Evolutionary conservation across 2,113 vertebrate genomes (phyloP).

Genomic region (Datnioides undecimradiatus): DNA sequence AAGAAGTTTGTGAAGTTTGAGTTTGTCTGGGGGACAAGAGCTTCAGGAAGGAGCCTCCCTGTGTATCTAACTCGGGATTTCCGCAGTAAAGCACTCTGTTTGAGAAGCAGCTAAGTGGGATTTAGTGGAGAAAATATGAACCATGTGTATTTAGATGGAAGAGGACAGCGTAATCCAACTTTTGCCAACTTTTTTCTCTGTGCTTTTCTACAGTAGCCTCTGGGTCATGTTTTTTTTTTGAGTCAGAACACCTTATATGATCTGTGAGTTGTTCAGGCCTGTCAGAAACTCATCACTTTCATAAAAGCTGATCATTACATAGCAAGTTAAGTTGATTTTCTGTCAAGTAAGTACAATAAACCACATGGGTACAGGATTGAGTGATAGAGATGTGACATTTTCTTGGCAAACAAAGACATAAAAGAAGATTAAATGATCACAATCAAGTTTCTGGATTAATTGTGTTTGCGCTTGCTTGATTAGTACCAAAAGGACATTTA

Average conservation of each 20-base stretch:
- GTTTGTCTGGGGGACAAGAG: constrained; percentile 32
- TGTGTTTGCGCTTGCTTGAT: too few relatives aligned
- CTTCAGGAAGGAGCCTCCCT: constrained; percentile 39
- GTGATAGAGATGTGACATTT: neutral
- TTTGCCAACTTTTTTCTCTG: neutral
- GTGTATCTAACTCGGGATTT: constrained; percentile 56
- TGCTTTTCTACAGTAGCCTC: neutral
- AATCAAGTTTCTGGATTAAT: neutral
- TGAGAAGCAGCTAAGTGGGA: constrained; percentile 31
- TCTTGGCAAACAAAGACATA: neutral
- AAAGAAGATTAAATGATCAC: neutral
- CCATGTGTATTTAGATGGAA: constrained; percentile 36
- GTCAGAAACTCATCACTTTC: neutral
- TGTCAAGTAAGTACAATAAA: neutral
- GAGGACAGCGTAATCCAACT: neutral
- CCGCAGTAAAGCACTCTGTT: constrained; percentile 31
- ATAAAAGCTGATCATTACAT: neutral
- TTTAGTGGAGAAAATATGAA: constrained; percentile 45
- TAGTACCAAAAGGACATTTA: too few relatives aligned
- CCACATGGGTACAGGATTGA: neutral
- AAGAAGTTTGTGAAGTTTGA: constrained; percentile 25
- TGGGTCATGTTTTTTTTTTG: neutral
- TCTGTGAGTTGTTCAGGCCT: neutral
- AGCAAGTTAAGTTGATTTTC: neutral
- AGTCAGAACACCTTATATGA: neutral